Evolutionary conservation across 2,113 vertebrate genomes (phyloP), one percentile per base, ranked within the genome.

Genomic region (Lethenteron camtschaticum): DNA sequence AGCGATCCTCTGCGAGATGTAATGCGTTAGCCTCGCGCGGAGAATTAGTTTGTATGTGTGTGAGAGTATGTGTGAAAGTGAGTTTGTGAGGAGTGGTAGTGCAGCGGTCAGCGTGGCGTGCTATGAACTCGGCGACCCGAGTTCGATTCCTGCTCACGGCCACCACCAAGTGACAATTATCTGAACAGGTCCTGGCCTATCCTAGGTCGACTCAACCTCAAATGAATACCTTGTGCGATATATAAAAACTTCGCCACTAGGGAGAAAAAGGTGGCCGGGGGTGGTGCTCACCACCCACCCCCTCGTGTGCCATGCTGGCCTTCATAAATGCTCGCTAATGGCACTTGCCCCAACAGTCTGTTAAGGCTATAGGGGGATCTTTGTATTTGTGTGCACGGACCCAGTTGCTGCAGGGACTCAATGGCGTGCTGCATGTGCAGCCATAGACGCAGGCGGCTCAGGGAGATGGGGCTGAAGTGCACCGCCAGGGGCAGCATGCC

Each of bases 341-440:
- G 55, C 20, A 12, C 12, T 11, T 63, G 57, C 12, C n/a, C 3
- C 11, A 70, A 70, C 6, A 20, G 56, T 7, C 41, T 57, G 57
- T 10, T 24, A 6, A 13, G 55, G 56, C 10, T 24, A 57, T 18
- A 56, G 3, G 24, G 11, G 7, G 41, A 56, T 16, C 58, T 20
- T 70, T 70, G 12, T 3, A 56, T 20, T 57, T 56, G 20, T 57
- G 10, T 18, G 4, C 20, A 68, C 83, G 11, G 79, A 95, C 94
- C 94, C 12, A 99, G 92, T 71, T 95, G 90, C 75, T 95, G 90
- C 60, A 99, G 81, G 4, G 92, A 92, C 73, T 82, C 87, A 20
- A 99, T 88, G 0, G 94, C 94, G 2, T 97, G 91, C 80, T 99
- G 92, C 94, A 99, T 97, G 77, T 97, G 94, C 75, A 95, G 92